A percentile compares a stretch with the other conserved stretches of the same genome.
phyloP scores from a whole-genome alignment of 2,888 invertebrate species.

The Helicoverpa assulta region DNA sequence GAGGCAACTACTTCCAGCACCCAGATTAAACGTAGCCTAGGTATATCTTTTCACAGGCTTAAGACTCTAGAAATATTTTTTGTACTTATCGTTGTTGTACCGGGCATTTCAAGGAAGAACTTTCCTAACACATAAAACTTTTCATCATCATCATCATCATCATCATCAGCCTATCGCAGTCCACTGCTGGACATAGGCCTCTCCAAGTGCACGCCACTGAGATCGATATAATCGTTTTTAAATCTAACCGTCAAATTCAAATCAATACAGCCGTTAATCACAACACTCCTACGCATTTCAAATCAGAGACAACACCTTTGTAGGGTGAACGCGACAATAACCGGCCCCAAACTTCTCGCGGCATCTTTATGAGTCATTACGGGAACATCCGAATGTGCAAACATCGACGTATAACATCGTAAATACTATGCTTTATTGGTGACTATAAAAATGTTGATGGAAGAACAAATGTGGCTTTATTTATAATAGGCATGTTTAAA shows the following conservation, averaged over 20 bases:
- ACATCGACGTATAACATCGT: conserved; percentile 71
- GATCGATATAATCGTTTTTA: too few relatives aligned
- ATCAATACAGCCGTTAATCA: conserved; percentile 32
- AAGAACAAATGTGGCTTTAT: conserved; percentile 66
- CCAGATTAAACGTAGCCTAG: too few relatives aligned
- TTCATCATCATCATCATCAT: too few relatives aligned
- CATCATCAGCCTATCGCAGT: too few relatives aligned
- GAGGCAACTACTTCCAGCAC: too few relatives aligned
- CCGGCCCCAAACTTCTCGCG: conserved; percentile 63
- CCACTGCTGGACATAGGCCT: too few relatives aligned
- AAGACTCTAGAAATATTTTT: too few relatives aligned
- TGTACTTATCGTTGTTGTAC: too few relatives aligned
- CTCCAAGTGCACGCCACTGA: too few relatives aligned
- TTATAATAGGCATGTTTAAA: conserved; percentile 45
- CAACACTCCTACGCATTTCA: conserved; percentile 34
- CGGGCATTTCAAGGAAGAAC: too few relatives aligned
- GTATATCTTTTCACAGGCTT: too few relatives aligned
- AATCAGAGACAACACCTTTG: conserved; percentile 41
- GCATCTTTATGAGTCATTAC: conserved; percentile 80
- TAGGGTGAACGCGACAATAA: conserved; percentile 70
- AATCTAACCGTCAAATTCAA: conserved; percentile 11
- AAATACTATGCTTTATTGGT: conserved; percentile 77
- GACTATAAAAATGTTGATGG: conserved; percentile 74
- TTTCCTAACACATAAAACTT: too few relatives aligned
- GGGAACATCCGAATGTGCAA: conserved; percentile 73